phyloP scores from a whole-genome alignment of 2,797 vertebrate species.

The Onychomys leucogaster region DNA sequence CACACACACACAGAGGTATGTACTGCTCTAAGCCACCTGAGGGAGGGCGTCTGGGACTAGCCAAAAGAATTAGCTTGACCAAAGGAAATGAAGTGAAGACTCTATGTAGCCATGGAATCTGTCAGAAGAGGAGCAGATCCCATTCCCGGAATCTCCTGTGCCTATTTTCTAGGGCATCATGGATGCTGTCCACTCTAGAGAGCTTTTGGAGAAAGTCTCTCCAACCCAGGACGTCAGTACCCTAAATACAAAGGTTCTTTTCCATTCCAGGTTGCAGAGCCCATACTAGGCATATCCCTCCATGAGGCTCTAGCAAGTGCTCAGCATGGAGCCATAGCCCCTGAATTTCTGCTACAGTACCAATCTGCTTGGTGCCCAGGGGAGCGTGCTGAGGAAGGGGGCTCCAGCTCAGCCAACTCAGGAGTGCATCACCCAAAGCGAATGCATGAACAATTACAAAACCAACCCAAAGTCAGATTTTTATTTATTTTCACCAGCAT shows the following conservation, averaged over 20 bases:
- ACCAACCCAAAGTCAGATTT: neutral
- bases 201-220: neutral
- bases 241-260: constrained; percentile 18
- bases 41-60: neutral
- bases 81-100: neutral
- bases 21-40: neutral
- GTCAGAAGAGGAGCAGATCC: neutral
- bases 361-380: accelerated
- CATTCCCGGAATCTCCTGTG: too few relatives aligned
- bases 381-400: neutral
- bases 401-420: neutral
- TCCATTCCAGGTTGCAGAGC: neutral
- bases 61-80: neutral
- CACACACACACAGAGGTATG: neutral
- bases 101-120: neutral
- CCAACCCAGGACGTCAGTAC: neutral
- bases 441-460: neutral
- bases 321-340: neutral
- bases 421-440: neutral
- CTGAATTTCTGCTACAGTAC: neutral
- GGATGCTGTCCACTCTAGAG: neutral
- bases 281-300: neutral
- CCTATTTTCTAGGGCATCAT: neutral
- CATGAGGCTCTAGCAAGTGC: neutral
- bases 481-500: neutral